Evolutionary conservation across 2,888 invertebrate species (phyloP).

Genomic region (Axea sp.): DNA sequence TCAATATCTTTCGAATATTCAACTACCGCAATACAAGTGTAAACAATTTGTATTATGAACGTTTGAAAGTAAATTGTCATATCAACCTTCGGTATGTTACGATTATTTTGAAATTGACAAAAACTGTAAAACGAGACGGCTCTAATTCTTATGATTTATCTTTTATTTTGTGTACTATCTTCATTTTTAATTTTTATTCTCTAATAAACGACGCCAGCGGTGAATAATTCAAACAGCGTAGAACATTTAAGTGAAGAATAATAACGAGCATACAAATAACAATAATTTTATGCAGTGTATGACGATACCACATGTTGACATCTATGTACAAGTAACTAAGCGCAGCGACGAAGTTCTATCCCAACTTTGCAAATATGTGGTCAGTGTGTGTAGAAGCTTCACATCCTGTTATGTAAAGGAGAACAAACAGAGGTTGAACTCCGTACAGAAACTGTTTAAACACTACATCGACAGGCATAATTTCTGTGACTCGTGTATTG

Average conservation of each 20-base stretch:
- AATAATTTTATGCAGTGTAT: slow-evolving; percentile 50
- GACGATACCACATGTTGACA: slow-evolving; percentile 51
- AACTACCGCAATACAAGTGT: no score
- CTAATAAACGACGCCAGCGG: not conserved
- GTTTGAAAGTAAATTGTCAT: no score
- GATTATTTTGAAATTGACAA: no score
- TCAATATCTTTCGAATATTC: no score
- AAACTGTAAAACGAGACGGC: no score
- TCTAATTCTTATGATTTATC: not conserved
- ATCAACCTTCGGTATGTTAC: no score
- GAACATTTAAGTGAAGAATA: slow-evolving; percentile 36
- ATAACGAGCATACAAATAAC: slow-evolving; percentile 45
- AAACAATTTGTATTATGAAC: no score
- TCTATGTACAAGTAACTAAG: slow-evolving; percentile 56
- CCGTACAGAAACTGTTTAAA: slow-evolving; percentile 56
- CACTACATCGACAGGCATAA: slow-evolving; percentile 46
- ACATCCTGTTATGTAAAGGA: slow-evolving; percentile 47
- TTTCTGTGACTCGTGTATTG: slow-evolving; percentile 35
- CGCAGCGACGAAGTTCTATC: slow-evolving; percentile 46
- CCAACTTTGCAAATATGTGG: slow-evolving; percentile 59
- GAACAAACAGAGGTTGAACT: slow-evolving; percentile 53
- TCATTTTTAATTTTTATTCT: not conserved
- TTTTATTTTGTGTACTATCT: not conserved
- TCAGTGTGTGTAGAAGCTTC: slow-evolving; percentile 58
- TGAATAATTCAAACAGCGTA: slow-evolving; percentile 23